phyloP scores from a whole-genome alignment of 2,888 invertebrate genomes.

The Elysia crispata region DNA sequence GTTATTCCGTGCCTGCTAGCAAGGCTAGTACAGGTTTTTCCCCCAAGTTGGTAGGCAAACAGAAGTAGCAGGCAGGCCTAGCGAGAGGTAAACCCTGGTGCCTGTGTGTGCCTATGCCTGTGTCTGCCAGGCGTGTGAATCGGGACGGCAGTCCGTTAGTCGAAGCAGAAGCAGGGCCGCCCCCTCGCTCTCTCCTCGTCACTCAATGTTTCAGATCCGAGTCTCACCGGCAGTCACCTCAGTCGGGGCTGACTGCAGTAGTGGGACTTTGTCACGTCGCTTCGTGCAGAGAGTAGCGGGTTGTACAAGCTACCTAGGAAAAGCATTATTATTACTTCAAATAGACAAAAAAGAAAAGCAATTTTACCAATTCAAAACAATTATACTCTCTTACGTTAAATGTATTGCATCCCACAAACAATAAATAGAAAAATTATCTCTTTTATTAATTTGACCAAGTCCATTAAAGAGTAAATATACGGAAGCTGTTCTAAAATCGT shows the following conservation, averaged over 20 bases:
- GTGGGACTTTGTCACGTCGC: background rate
- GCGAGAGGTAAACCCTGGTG: too few species aligned
- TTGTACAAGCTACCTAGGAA: too few species aligned
- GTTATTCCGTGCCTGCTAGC: slow-evolving; percentile 6
- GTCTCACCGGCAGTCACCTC: background rate
- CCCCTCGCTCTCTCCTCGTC: slow-evolving; percentile 1
- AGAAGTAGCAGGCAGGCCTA: background rate
- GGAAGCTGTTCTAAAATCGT: too few species aligned
- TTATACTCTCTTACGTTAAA: too few species aligned
- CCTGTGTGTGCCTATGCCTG: background rate
- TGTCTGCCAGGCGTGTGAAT: background rate
- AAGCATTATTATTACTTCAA: too few species aligned
- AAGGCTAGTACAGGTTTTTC: background rate
- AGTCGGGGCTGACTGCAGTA: background rate
- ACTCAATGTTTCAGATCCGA: background rate
- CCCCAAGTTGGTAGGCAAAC: background rate
- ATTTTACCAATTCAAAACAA: too few species aligned
- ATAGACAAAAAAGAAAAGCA: too few species aligned
- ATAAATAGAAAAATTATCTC: too few species aligned
- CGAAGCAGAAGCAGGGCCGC: background rate
- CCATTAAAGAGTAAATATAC: too few species aligned
- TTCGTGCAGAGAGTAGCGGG: too few species aligned
- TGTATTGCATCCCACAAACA: too few species aligned
- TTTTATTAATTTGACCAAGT: too few species aligned
- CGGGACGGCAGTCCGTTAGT: background rate